A percentile compares a stretch with the other conserved stretches of the same genome.
Conservation (phyloP, 2,797 vertebrate genomes). For the Enteromius argenteus region DNA sequence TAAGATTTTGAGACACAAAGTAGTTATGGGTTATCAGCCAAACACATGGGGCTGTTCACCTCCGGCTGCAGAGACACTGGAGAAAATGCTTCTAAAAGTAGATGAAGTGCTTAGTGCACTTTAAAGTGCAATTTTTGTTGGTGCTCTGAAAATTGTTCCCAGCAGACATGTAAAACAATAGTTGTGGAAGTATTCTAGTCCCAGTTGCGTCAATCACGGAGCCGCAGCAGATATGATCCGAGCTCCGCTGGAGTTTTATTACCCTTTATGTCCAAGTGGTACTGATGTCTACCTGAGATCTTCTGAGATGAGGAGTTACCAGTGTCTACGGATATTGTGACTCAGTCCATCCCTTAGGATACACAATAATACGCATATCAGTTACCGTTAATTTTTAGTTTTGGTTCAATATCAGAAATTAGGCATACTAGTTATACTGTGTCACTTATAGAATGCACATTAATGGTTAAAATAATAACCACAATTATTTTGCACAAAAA, state of each 20-base stretch:
- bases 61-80: slow-evolving; percentile 18
- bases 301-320: slow-evolving; percentile 15
- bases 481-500: not conserved
- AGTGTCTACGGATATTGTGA: not conserved
- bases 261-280: slow-evolving; percentile 21
- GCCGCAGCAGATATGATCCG: not conserved
- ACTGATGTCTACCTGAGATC: not conserved
- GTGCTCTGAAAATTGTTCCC: slow-evolving; percentile 10
- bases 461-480: not conserved
- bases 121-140: slow-evolving; percentile 31
- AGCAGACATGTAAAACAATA: slow-evolving; percentile 33
- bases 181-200: slow-evolving; percentile 57
- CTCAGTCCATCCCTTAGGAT: not conserved
- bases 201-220: slow-evolving; percentile 48
- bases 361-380: not conserved
- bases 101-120: slow-evolving; percentile 21
- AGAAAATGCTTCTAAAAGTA: slow-evolving; percentile 18
- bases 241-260: slow-evolving; percentile 20
- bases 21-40: slow-evolving; percentile 9
- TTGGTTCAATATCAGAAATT: not conserved
- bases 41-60: not conserved
- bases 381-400: not conserved
- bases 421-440: not conserved
- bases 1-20: not conserved
- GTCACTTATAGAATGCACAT: not conserved